A percentile compares a stretch with the other conserved stretches of the same genome.
phyloP scores from a whole-genome alignment of 2,113 vertebrate genomes.

The Australoheros scitulus region DNA sequence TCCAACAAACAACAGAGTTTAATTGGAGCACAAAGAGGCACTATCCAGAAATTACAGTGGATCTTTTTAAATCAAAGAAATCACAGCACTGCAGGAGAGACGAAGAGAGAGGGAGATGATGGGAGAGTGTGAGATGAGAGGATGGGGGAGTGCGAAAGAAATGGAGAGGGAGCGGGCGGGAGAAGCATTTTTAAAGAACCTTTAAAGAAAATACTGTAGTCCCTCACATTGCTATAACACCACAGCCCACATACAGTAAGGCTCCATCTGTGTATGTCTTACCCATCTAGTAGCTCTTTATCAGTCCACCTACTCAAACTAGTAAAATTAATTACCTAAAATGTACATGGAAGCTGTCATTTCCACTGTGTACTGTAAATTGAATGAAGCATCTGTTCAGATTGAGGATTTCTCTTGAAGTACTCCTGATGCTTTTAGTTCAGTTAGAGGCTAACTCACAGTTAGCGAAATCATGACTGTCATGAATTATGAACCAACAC shows the following conservation, averaged over 20 bases:
- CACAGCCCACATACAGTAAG: slow-evolving; percentile 48
- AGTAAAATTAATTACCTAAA: not conserved
- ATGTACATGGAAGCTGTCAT: not conserved
- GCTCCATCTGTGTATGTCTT: slow-evolving; percentile 34
- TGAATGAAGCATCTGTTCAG: not conserved
- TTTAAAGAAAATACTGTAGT: slow-evolving; percentile 51
- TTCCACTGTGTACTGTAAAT: not conserved
- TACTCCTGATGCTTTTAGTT: not conserved
- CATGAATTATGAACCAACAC: not conserved
- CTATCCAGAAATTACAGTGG: slow-evolving; percentile 15
- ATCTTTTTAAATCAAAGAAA: slow-evolving; percentile 42
- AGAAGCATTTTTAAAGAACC: slow-evolving; percentile 24
- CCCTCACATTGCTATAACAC: slow-evolving; percentile 29
- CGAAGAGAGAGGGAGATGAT: slow-evolving; percentile 3
- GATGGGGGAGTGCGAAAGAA: slow-evolving; percentile 22
- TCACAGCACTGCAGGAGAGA: slow-evolving; percentile 5
- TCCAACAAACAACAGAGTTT: slow-evolving; percentile 46
- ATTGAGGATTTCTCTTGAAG: not conserved
- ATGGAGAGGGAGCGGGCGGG: slow-evolving; percentile 22
- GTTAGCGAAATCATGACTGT: not conserved
- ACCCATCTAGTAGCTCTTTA: slow-evolving; percentile 1
- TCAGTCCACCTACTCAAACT: slow-evolving; percentile 13
- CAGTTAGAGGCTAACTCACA: not conserved
- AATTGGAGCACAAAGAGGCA: slow-evolving; percentile 25
- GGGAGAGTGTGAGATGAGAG: slow-evolving; percentile 33